phyloP scores from a whole-genome alignment of 2,113 vertebrate species.

The Malurus cyaneus region DNA sequence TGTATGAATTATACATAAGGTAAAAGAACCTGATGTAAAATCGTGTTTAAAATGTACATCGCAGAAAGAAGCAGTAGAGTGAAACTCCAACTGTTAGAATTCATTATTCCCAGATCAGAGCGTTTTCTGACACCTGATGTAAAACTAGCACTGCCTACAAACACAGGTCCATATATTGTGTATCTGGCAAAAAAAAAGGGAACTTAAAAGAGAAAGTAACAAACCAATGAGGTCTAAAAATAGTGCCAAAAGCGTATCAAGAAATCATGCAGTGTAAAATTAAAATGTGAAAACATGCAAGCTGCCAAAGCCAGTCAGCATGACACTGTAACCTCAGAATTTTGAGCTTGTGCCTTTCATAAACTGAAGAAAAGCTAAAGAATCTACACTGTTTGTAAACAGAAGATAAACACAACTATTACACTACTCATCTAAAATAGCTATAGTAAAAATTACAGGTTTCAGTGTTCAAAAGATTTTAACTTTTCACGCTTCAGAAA shows the following conservation, averaged over 20 bases:
- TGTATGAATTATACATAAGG: neutral
- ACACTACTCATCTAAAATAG: neutral
- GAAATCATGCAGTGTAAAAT: conserved; percentile 4
- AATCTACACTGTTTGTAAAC: neutral
- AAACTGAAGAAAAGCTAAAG: neutral
- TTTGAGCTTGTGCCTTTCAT: neutral
- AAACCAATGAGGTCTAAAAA: neutral
- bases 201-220: neutral
- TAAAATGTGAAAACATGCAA: conserved; percentile 5
- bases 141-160: neutral
- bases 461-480: neutral
- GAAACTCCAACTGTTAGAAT: neutral
- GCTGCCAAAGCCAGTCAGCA: conserved; percentile 1
- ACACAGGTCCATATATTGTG: neutral
- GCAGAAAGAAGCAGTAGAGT: neutral
- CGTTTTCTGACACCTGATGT: neutral
- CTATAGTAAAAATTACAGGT: neutral
- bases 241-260: conserved; percentile 12
- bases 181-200: neutral
- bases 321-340: neutral
- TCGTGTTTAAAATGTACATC: neutral
- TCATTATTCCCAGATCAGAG: neutral
- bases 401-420: neutral
- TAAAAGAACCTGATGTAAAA: neutral
- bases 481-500: neutral